These are phyloP conservation scores for Spialia ferax DNA, from an alignment of 2,888 invertebrate species.

Conservation along the genomic window DNA sequence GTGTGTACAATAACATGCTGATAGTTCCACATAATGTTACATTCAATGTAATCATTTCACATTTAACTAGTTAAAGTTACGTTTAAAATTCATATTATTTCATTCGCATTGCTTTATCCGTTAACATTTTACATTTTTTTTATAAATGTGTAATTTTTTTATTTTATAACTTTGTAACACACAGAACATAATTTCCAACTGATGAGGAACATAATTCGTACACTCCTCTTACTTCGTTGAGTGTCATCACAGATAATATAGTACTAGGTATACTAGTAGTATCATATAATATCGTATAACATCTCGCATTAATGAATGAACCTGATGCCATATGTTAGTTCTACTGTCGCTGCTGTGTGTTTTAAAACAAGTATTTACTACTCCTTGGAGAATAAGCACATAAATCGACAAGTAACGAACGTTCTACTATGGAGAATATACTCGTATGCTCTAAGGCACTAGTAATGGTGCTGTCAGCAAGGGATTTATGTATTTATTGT, in stretches of 20 bases:
- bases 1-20: too few species aligned
- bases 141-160: too few species aligned
- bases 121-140: too few species aligned
- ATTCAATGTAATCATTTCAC: too few species aligned
- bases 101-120: too few species aligned
- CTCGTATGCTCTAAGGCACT: conserved; percentile 34
- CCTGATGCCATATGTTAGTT: conserved; percentile 26
- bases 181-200: background rate
- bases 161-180: background rate
- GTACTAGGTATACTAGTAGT: too few species aligned
- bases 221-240: too few species aligned
- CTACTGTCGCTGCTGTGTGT: conserved; percentile 12
- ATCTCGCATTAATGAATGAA: conserved; percentile 27
- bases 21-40: too few species aligned
- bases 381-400: conserved; percentile 26
- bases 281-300: too few species aligned
- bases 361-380: conserved; percentile 29
- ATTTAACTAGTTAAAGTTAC: too few species aligned
- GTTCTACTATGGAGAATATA: conserved; percentile 11
- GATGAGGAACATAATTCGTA: background rate
- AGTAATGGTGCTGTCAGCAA: conserved; percentile 62
- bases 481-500: conserved; percentile 66
- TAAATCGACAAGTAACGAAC: conserved; percentile 37
- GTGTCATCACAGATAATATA: too few species aligned
- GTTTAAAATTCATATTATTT: too few species aligned